Evolutionary conservation across 2,797 vertebrate species (phyloP).

Genomic region (Peromyscus melanophrys): DNA sequence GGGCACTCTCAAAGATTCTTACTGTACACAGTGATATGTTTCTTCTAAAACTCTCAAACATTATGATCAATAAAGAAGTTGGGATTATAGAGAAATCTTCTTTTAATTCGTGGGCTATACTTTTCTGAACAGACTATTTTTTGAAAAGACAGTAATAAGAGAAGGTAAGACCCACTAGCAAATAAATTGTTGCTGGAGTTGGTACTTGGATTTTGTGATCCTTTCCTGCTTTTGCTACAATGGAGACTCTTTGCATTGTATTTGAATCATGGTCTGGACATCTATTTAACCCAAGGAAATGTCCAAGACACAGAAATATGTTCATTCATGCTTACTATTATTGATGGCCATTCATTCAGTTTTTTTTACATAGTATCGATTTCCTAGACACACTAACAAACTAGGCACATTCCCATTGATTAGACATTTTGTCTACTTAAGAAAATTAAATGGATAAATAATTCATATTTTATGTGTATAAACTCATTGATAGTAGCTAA

Average conservation of each 20-base stretch:
- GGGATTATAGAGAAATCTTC: conserved; percentile 18
- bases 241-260: not conserved
- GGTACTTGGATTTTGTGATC: not conserved
- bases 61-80: not conserved
- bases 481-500: conserved; percentile 4
- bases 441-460: not conserved
- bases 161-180: not conserved
- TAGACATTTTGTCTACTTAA: not conserved
- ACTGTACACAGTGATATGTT: not conserved
- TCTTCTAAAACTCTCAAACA: conserved; percentile 24
- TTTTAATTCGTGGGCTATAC: conserved; percentile 1
- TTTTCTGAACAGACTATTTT: conserved; percentile 24
- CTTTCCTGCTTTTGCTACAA: not conserved
- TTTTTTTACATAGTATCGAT: not conserved
- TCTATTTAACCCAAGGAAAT: not conserved
- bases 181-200: not conserved
- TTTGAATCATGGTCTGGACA: not conserved
- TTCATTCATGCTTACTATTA: conserved; percentile 8
- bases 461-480: not conserved
- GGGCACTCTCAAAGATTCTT: not conserved
- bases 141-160: conserved; percentile 8
- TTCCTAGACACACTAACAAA: not conserved
- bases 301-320: not conserved
- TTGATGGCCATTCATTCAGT: not conserved
- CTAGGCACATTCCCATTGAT: not conserved